Evolutionary conservation across 2,113 vertebrate species (phyloP), one percentile per base, ranked within the genome.

Genomic region (Epinephelus lanceolatus): DNA sequence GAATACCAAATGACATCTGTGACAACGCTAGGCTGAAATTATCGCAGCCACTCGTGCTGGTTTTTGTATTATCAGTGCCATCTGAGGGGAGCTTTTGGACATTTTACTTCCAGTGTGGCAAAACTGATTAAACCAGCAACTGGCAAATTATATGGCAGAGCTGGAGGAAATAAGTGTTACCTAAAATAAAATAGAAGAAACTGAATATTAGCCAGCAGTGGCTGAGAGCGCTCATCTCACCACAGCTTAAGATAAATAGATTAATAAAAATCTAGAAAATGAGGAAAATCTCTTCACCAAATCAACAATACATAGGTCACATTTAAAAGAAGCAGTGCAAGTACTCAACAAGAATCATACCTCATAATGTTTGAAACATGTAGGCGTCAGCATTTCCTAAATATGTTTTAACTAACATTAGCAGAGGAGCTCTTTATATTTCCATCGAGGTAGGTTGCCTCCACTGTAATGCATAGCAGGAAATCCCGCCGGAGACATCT

Each of bases 1-100:
- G 59, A 77, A 84, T 65, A 11, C 27, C 25, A 81, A 72, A 83
- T 82, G 51, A 84, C 78, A 84, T 51, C 62, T 67, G 63, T 62
- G 14, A 68, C 60, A 59, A 63, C 2, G 49, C 67, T 37, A 51
- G 53, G n/a, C 56, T 91, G 25, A 68, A 85, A 88, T 86, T 80
- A 90, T 61, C 21, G 60, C 55, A 81, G 78, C 4, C 37, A 30
- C 25, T 65, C 45, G 25, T 63, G 65, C 14, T 79, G 71, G n/a
- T 62, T 83, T 37, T 57, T 61, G 21, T n/a, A 13, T 72, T 27
- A 11, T 84, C 49, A 25, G 7, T n/a, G 11, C 33, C 23, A 61
- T 69, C 21, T 59, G 23, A 82, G 19, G 51, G 8, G 4, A 10
- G 18, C 45, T 6, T 72, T 19, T 42, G 27, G 57, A 63, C 10